Evolutionary conservation across 2,888 invertebrate species (phyloP), one percentile per base, ranked within the genome.

Genomic region (Willowsia nigromaculata): DNA sequence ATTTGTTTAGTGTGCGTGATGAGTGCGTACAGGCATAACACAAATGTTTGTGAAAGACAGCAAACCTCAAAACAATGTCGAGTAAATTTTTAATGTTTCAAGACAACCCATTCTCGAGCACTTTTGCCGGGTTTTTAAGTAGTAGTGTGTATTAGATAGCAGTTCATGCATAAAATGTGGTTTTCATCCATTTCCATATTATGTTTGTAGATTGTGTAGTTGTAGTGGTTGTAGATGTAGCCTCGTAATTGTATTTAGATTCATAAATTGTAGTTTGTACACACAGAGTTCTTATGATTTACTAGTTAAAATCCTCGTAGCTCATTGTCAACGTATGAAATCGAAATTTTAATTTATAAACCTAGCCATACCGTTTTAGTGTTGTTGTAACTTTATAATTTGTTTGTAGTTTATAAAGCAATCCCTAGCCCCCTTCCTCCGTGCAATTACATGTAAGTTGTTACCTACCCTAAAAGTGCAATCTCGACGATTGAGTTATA

Each of bases 1-100:
- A 43, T 53, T 30, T 85, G 62, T 59, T 85, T 59, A 78, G 62
- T 78, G 85, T 85, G 56, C 68, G 86, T 86, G n/a, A n/a, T n/a
- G 78, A 86, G 50, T 86, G 78, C 68, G 68, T 25, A 74, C 50
- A 53, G 68, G 80, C 68, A 47, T 40, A 53, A 30, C 33, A 43
- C 40, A 76, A 30, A 50, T 30, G 76, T 53, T 74, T 53, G 50
- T 50, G 53, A 47, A 22, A 74, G 22, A 47, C 43, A 43, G 27
- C 43, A 74, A 47, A n/a, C 18, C n/a, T 33, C 37, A n/a, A 33
- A 33, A 37, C 25, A 40, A 22, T 71, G 71, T 43, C 22, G 71
- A 43, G 71, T 71, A 71, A 43, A 43, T 40, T 71, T 71, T 22
- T 71, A 22, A 1, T 71, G 0, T 71, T 71, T 71, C 15, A 25